A percentile compares a stretch with the other conserved stretches of the same genome.
phyloP scores from a whole-genome alignment of 2,888 invertebrate species.

The Temnothorax unifasciatus region DNA sequence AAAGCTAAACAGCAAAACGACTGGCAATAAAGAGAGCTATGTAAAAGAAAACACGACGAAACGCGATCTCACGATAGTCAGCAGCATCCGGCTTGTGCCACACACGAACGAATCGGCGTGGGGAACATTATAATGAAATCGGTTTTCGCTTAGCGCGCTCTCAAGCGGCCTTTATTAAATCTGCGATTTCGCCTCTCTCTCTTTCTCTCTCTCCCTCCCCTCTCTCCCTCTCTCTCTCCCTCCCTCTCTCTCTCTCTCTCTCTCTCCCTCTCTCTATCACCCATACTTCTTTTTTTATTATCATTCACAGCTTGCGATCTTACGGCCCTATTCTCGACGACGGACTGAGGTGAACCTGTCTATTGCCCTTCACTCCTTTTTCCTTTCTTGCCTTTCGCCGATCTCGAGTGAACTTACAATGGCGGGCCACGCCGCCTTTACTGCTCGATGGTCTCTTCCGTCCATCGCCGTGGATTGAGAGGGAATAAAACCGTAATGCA shows the following conservation, averaged over 20 bases:
- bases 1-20: background rate
- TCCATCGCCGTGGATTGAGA: constrained; percentile 43
- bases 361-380: constrained; percentile 27
- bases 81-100: constrained; percentile 65
- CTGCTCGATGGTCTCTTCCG: constrained; percentile 32
- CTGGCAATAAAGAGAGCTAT: background rate
- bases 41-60: background rate
- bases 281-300: constrained; percentile 48
- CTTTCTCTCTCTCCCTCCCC: constrained; percentile 49
- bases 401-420: constrained; percentile 40
- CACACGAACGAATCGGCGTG: constrained; percentile 68
- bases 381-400: constrained; percentile 25
- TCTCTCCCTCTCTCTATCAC: constrained; percentile 51
- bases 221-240: background rate
- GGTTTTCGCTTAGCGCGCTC: constrained; percentile 83
- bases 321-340: constrained; percentile 55
- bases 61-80: constrained; percentile 71
- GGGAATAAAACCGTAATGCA: constrained; percentile 48
- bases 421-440: constrained; percentile 8
- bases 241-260: constrained; percentile 53
- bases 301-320: constrained; percentile 60
- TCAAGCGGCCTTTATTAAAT: constrained; percentile 82
- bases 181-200: constrained; percentile 73
- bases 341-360: constrained; percentile 47
- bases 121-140: constrained; percentile 82